Evolutionary conservation across 2,888 invertebrate genomes (phyloP), one percentile per base, ranked within the genome.

Genomic region (Syrista parreyssii): DNA sequence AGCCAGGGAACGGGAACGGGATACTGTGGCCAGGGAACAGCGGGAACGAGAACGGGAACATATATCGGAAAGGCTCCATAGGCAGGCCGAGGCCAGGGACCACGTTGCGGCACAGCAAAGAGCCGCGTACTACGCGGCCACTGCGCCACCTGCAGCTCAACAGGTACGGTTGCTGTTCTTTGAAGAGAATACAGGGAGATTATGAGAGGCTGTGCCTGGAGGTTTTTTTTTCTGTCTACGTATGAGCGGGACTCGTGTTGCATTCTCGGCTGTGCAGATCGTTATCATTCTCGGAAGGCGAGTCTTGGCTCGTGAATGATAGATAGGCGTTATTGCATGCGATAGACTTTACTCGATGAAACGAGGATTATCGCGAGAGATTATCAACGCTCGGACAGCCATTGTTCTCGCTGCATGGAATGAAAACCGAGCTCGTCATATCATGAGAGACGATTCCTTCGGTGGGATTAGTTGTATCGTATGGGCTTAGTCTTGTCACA

Each of bases 41-140:
- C 79, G 83, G 15, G 84, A 86, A 31, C 82, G 84, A 3, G 84
- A 88, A 73, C 83, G 87, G n/a, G 88, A 88, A 81, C 90, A 91
- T 80, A 84, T 88, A 35, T 87, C 89, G 23, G 91, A 91, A 81
- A 87, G 91, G 75, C 83, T 90, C 75, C 90, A 90, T 78, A 86
- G 90, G 76, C 90, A 90, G 78, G 88, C 86, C 77, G 90, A 90
- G 75, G 88, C 87, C 76, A 86, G 91, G 82, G 91, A 91, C 80
- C 90, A 91, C 79, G 88, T 85, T 30, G 88, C 84, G 36, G 85
- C 87, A 84, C 94, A 94, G 89, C 93, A 93, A 84, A 93, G 94
- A 92, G 87, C 88, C 34, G 86, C 87, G 77, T 91, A 90, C 75
- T 94, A 94, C 85, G 92, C 94, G 80, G 92, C 94, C 11, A 84